Conservation (phyloP, 1,140 invertebrate genomes). For the Saccostrea glomerata region DNA sequence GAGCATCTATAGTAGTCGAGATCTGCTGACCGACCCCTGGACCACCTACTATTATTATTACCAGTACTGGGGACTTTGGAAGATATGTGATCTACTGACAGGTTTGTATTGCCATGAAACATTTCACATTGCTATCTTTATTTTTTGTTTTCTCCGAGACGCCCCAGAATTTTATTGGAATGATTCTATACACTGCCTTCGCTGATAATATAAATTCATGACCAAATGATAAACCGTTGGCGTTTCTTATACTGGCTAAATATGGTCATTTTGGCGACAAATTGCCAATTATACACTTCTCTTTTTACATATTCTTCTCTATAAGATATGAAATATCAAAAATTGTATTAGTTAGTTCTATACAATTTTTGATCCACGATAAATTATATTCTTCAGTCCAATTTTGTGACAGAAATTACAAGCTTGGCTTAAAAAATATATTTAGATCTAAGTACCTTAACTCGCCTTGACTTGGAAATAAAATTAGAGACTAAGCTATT, state of each 20-base stretch:
- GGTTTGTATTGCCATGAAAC: slow-evolving; percentile 35
- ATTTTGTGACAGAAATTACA: not conserved
- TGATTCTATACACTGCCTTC: not conserved
- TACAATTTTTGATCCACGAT: not conserved
- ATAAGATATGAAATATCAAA: not conserved
- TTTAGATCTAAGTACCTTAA: not conserved
- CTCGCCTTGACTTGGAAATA: too few species aligned
- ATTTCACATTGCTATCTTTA: too few species aligned
- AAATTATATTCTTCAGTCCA: not conserved
- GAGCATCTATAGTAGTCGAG: slow-evolving; percentile 8
- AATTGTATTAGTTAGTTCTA: not conserved
- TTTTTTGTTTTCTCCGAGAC: not conserved
- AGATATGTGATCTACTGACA: slow-evolving; percentile 53
- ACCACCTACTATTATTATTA: slow-evolving; percentile 43
- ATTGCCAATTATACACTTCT: not conserved
- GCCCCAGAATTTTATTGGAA: not conserved
- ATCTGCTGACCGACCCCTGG: not conserved
- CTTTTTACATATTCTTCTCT: not conserved
- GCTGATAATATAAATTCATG: not conserved
- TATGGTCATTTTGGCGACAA: not conserved
- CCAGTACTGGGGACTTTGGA: slow-evolving; percentile 54
- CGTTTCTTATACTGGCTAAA: not conserved
- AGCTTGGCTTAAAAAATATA: not conserved
- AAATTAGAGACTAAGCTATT: too few species aligned
- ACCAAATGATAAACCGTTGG: not conserved